A percentile compares a stretch with the other conserved stretches of the same genome.
These are phyloP conservation scores for Phaetusa simplex DNA, from an alignment of 2,113 vertebrate genomes.

Conservation along the genomic window DNA sequence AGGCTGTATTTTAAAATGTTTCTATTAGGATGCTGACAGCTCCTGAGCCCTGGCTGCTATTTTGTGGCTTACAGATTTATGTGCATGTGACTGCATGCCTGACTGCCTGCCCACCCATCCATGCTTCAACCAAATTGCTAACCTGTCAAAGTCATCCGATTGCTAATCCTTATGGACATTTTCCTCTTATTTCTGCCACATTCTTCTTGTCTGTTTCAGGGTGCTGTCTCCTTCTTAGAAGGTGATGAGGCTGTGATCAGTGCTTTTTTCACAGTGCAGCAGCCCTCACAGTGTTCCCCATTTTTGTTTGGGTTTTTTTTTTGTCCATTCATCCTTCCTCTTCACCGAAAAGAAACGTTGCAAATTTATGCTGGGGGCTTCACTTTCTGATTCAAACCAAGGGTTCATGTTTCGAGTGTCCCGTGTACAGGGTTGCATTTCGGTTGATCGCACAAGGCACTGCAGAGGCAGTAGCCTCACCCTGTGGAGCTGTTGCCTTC, in stretches of 20 bases:
- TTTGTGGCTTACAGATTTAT: background rate
- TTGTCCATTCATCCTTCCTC: background rate
- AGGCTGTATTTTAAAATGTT: background rate
- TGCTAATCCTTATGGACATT: background rate
- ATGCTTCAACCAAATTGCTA: background rate
- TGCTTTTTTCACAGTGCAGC: background rate
- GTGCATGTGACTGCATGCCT: background rate
- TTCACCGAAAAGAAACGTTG: background rate
- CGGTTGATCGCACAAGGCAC: background rate
- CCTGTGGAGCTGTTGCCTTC: background rate
- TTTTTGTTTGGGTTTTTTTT: background rate
- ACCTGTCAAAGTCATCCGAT: background rate
- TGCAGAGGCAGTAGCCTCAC: background rate
- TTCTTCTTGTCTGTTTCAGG: background rate
- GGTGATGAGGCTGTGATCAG: background rate
- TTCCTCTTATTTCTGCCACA: background rate
- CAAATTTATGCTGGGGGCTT: background rate
- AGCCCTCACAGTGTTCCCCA: background rate
- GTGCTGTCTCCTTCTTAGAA: background rate
- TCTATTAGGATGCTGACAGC: background rate
- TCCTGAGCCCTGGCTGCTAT: background rate
- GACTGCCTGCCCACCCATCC: background rate
- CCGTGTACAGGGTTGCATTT: rapidly evolving
- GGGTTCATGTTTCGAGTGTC: background rate
- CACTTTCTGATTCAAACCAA: background rate